phyloP scores from a whole-genome alignment of 1,140 invertebrate species.

The Argopecten irradians region DNA sequence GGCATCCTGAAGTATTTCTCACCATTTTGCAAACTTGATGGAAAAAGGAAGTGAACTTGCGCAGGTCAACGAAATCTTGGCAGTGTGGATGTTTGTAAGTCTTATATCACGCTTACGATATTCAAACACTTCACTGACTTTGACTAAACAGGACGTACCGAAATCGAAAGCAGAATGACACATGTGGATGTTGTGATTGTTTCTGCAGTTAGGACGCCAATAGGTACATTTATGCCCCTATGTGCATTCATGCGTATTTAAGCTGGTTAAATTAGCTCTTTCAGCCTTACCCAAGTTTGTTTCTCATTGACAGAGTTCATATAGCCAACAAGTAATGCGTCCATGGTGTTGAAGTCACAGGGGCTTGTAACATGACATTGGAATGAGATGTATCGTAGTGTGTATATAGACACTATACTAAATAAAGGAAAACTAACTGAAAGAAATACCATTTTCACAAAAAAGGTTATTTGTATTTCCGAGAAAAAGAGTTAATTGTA shows the following conservation, averaged over 20 bases:
- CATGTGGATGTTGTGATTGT: slow-evolving; percentile 80
- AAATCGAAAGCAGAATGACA: slow-evolving; percentile 40
- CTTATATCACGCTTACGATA: not conserved
- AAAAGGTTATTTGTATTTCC: too few relatives aligned
- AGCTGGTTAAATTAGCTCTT: too few relatives aligned
- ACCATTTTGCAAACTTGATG: slow-evolving; percentile 52
- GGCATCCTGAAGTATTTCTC: slow-evolving; percentile 9
- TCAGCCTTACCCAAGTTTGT: too few relatives aligned
- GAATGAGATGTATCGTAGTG: too few relatives aligned
- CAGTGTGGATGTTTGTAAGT: not conserved
- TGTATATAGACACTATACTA: too few relatives aligned
- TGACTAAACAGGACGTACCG: not conserved
- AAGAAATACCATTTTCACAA: too few relatives aligned
- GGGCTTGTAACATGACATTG: too few relatives aligned
- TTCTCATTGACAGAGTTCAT: too few relatives aligned
- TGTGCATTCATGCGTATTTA: not conserved
- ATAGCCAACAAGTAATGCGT: too few relatives aligned
- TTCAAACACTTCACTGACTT: slow-evolving; percentile 11
- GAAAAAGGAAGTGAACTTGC: slow-evolving; percentile 46
- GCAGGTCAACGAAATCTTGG: not conserved
- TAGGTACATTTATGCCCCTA: slow-evolving; percentile 79
- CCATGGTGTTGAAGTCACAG: too few relatives aligned
- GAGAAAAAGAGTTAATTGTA: too few relatives aligned
- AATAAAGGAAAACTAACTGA: too few relatives aligned
- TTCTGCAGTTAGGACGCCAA: slow-evolving; percentile 83